Evolutionary conservation across 2,888 invertebrate genomes (phyloP).

Genomic region (Halocaridina rubra): DNA sequence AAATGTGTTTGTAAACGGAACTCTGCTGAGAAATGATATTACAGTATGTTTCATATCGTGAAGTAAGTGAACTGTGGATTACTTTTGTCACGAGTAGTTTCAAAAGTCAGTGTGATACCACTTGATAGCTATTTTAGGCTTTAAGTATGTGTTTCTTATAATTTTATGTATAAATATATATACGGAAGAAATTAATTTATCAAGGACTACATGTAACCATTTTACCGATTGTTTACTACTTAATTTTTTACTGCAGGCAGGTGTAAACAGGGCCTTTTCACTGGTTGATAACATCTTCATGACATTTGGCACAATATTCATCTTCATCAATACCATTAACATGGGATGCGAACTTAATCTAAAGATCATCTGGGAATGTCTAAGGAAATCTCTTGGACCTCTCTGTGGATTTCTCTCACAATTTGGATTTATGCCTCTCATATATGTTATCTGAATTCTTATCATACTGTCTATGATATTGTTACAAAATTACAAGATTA

Average conservation of each 20-base stretch:
- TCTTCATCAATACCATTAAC: too few species aligned
- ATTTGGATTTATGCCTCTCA: constrained; percentile 72
- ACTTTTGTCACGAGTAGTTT: too few species aligned
- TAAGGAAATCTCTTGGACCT: constrained; percentile 71
- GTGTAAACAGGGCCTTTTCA: constrained; percentile 10
- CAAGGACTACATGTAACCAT: too few species aligned
- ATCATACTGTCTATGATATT: too few species aligned
- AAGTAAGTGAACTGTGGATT: too few species aligned
- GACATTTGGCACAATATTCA: constrained; percentile 66
- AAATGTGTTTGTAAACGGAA: too few species aligned
- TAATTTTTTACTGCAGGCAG: constrained; percentile 5
- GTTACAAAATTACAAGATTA: too few species aligned
- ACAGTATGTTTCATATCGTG: neutral
- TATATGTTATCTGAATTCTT: too few species aligned
- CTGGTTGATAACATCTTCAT: constrained; percentile 66
- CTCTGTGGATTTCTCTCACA: constrained; percentile 71
- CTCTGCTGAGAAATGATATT: constrained; percentile 16
- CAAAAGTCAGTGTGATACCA: too few species aligned
- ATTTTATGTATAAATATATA: neutral
- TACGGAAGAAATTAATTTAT: too few species aligned
- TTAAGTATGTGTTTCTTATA: neutral
- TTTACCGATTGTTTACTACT: too few species aligned
- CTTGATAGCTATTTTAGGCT: too few species aligned
- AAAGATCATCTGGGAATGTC: constrained; percentile 67
- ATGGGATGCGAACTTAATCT: constrained; percentile 70